phyloP scores from a whole-genome alignment of 1,140 invertebrate species.

The Temnothorax curvispinosus region DNA sequence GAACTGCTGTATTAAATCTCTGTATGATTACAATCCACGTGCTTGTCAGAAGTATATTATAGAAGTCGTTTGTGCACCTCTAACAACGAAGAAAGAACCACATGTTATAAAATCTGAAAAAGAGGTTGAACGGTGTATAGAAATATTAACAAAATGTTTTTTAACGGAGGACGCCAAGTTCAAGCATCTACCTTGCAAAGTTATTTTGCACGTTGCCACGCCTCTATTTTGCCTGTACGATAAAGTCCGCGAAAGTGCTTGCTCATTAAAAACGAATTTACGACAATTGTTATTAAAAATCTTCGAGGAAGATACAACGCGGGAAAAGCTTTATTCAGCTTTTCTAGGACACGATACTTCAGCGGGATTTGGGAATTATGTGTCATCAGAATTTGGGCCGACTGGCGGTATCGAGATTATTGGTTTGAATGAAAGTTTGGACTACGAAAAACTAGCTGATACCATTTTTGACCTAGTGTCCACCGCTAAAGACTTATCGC shows the following conservation, averaged over 20 bases:
- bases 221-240: conserved; percentile 83
- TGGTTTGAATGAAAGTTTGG: conserved; percentile 55
- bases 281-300: conserved; percentile 79
- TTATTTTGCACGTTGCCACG: conserved; percentile 74
- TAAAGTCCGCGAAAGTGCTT: conserved; percentile 79
- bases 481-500: conserved; percentile 72
- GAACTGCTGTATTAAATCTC: conserved; percentile 85
- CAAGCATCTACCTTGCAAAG: conserved; percentile 76
- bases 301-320: conserved; percentile 67
- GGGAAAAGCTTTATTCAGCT: conserved; percentile 74
- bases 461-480: conserved; percentile 79
- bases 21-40: conserved; percentile 85
- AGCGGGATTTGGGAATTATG: conserved; percentile 71
- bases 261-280: conserved; percentile 75
- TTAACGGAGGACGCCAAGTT: conserved; percentile 78
- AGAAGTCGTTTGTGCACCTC: conserved; percentile 82
- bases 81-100: conserved; percentile 61
- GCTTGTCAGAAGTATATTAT: conserved; percentile 83
- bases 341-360: conserved; percentile 76
- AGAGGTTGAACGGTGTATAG: conserved; percentile 80
- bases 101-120: conserved; percentile 68
- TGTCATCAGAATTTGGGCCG: conserved; percentile 80
- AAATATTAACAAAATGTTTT: conserved; percentile 82
- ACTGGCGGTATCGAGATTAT: conserved; percentile 80
- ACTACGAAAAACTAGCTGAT: conserved; percentile 75